Evolutionary conservation across 2,797 vertebrate genomes (phyloP), one percentile per base, ranked within the genome.

Genomic region (Micromesistius poutassou): DNA sequence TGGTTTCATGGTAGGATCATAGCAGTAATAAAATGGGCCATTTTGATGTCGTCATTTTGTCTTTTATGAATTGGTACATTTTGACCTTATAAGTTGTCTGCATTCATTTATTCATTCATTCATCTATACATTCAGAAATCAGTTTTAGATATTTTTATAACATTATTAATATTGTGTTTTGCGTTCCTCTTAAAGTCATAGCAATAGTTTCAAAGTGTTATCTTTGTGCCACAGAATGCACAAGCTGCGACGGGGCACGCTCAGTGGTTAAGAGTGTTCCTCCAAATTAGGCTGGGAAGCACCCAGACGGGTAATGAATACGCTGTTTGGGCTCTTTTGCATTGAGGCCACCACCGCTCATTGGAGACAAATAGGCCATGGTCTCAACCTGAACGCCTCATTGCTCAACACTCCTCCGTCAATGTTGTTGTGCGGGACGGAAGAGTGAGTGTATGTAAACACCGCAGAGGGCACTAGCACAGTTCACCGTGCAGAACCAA

Each of bases 391-490:
- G 77, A 88, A 91, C 80, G 88, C 84, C 91, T 93, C 91, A 91
- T 92, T 93, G 89, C 85, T 80, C 85, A 85, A 82, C 84, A 79
- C 82, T 87, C 85, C 38, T 91, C 88, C 79, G 75, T 88, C 89
- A 84, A 79, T 68, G 78, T 80, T 87, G 86, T 86, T 82, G 85
- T 87, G 82, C 19, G 75, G 79, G 84, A 89, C 80, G 88, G 83
- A 87, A 90, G 89, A 90, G 81, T 87, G 87, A 91, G 81, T 87
- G 81, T 87, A 85, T 88, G 88, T 91, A 90, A 93, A 91, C 87
- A 89, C 75, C 30, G 81, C 84, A 78, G 77, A 79, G 80, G 74
- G 85, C 87, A 81, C 38, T 72, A 76, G 76, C 82, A 78, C 74
- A 72, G 82, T 79, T 84, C 82, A 78, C 78, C 14, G 74, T 73